phyloP scores from a whole-genome alignment of 2,113 vertebrate genomes.

The Dascyllus trimaculatus region DNA sequence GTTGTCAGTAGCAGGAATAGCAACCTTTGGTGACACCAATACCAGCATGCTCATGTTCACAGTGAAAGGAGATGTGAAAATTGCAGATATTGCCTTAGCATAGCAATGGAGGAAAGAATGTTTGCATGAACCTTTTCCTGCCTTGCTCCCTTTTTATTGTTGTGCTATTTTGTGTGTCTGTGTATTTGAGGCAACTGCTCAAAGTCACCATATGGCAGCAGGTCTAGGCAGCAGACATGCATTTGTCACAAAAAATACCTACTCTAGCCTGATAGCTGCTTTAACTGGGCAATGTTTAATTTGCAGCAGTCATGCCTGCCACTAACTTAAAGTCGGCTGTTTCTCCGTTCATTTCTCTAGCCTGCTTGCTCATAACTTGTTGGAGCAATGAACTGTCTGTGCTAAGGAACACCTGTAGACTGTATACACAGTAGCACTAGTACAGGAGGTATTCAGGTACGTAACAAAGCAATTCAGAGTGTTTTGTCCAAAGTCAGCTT shows the following conservation, averaged over 20 bases:
- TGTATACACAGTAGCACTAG: no score
- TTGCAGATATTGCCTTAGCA: slow-evolving; percentile 59
- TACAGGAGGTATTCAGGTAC: no score
- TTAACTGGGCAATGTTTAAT: slow-evolving; percentile 38
- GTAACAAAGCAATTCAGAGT: no score
- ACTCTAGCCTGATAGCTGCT: slow-evolving; percentile 23
- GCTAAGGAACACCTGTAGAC: no score
- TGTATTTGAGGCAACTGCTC: slow-evolving; percentile 30
- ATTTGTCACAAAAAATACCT: slow-evolving; percentile 14
- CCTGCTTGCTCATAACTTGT: background rate
- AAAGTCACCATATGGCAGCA: slow-evolving; percentile 41
- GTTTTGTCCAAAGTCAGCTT: no score
- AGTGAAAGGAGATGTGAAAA: slow-evolving; percentile 26
- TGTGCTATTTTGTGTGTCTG: background rate
- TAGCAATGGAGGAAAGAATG: slow-evolving; percentile 48
- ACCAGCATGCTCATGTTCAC: slow-evolving; percentile 6
- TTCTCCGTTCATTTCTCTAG: background rate
- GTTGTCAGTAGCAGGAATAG: background rate
- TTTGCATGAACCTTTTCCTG: slow-evolving; percentile 47
- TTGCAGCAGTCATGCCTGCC: slow-evolving; percentile 5
- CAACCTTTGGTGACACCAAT: background rate
- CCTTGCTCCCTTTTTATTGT: slow-evolving; percentile 4
- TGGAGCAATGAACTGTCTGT: background rate
- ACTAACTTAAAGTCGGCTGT: background rate
- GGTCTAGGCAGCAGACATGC: background rate